Conservation (phyloP, 92 coral and sea anemone genomes). For the Isaurus tuberculatus region DNA sequence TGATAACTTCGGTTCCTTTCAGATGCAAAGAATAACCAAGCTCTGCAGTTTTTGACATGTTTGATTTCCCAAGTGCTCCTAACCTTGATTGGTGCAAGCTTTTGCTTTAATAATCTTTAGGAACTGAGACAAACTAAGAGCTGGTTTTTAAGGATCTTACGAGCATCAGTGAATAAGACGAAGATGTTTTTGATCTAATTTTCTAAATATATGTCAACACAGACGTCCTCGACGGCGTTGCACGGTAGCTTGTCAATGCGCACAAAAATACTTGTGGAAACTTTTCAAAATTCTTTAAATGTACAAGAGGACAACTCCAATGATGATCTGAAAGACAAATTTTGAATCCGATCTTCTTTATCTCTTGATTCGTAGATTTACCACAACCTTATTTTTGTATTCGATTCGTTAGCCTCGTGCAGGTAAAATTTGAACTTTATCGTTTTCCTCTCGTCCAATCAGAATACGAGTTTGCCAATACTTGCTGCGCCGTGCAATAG, state of each 20-base stretch:
- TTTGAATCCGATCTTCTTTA: constrained; percentile 14
- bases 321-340: background rate
- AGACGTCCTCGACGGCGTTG: background rate
- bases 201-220: background rate
- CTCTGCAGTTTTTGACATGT: background rate
- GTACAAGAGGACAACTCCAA: background rate
- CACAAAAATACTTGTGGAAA: background rate
- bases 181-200: background rate
- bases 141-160: background rate
- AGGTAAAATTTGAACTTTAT: constrained; percentile 29
- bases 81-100: background rate
- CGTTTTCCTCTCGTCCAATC: constrained; percentile 43
- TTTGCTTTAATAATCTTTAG: background rate
- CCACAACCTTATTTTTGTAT: background rate
- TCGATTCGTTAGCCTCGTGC: constrained; percentile 40
- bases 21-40: constrained; percentile 76
- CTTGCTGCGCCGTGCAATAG: background rate
- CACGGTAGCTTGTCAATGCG: background rate
- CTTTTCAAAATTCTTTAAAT: background rate
- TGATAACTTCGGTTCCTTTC: constrained; percentile 64
- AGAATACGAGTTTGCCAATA: constrained; percentile 14
- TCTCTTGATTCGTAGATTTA: background rate
- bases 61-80: constrained; percentile 4
- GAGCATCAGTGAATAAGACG: background rate
- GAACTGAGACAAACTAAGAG: background rate